A percentile compares a stretch with the other conserved stretches of the same genome.
phyloP scores from a whole-genome alignment of 2,888 invertebrate species.

The Nudaria mundana region DNA sequence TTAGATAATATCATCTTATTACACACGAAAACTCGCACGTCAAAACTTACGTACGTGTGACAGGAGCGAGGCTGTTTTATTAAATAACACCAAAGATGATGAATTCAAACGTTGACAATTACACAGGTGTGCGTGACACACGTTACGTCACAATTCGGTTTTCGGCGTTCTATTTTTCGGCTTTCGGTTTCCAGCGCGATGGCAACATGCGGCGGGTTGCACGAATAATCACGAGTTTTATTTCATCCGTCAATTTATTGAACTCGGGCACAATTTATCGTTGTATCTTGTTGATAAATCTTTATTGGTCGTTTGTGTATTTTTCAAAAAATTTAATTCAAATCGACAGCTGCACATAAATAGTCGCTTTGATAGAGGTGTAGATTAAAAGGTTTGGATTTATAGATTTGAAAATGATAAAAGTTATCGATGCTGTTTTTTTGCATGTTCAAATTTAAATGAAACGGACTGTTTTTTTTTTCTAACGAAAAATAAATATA shows the following conservation, averaged over 20 bases:
- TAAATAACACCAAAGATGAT: constrained; percentile 45
- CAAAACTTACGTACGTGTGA: constrained; percentile 4
- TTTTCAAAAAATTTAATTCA: too few species aligned
- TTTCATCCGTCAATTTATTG: constrained; percentile 40
- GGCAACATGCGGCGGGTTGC: constrained; percentile 28
- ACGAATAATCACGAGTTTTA: constrained; percentile 27
- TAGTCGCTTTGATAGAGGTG: too few species aligned
- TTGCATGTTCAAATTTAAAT: too few species aligned
- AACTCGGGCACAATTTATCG: constrained; percentile 42
- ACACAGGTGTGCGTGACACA: constrained; percentile 42
- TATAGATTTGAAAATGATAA: too few species aligned
- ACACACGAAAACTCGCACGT: constrained; percentile 2
- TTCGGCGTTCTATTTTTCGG: constrained; percentile 3
- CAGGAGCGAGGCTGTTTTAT: constrained; percentile 35
- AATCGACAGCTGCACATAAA: too few species aligned
- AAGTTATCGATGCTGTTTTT: too few species aligned
- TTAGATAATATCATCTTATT: constrained; percentile 5
- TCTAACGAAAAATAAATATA: too few species aligned
- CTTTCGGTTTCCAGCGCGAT: constrained; percentile 4
- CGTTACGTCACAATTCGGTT: constrained; percentile 26
- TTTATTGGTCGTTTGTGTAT: constrained; percentile 41
- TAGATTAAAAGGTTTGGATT: too few species aligned
- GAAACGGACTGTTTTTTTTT: too few species aligned
- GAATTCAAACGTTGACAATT: constrained; percentile 41
- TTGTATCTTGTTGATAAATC: constrained; percentile 36